These are phyloP conservation scores for Drosophila pseudoobscura DNA, from an alignment of 1,140 invertebrate species.

Conservation along the genomic window DNA sequence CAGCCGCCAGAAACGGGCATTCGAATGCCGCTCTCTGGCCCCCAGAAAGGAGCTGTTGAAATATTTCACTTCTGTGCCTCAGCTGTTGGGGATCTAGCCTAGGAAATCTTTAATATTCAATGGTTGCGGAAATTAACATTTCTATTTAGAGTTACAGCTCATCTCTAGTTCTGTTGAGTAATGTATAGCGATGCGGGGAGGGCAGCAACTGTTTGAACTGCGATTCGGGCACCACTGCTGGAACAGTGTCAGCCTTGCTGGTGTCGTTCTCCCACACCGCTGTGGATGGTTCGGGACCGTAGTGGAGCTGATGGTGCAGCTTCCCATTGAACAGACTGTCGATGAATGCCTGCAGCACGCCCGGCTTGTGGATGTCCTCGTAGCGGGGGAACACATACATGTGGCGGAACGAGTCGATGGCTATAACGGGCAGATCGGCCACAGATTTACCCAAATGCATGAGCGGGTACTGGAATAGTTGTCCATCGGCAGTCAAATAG, in stretches of 20 bases:
- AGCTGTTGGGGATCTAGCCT: too few relatives aligned
- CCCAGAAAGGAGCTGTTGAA: constrained; percentile 17
- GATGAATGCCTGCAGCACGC: constrained; percentile 43
- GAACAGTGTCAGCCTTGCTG: background rate
- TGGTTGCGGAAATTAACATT: background rate
- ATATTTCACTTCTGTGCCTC: constrained; percentile 16
- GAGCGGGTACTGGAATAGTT: constrained; percentile 33
- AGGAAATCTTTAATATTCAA: constrained; percentile 2
- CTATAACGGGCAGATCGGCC: constrained; percentile 48
- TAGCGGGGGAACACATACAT: constrained; percentile 51
- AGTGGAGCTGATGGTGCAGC: constrained; percentile 24
- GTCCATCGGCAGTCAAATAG: constrained; percentile 43
- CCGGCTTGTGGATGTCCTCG: constrained; percentile 44
- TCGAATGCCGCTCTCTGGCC: constrained; percentile 22
- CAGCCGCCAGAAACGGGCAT: constrained; percentile 49
- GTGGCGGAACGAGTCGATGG: constrained; percentile 51
- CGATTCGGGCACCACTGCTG: constrained; percentile 16
- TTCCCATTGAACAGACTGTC: constrained; percentile 13
- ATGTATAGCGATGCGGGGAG: constrained; percentile 56
- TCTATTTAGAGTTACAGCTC: constrained; percentile 39
- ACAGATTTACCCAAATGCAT: constrained; percentile 37
- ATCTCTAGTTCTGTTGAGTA: constrained; percentile 26
- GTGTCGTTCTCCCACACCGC: background rate
- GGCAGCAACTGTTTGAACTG: constrained; percentile 56
- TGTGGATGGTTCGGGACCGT: too few relatives aligned